phyloP scores from a whole-genome alignment of 2,113 vertebrate genomes.

The Centropus unirufus region DNA sequence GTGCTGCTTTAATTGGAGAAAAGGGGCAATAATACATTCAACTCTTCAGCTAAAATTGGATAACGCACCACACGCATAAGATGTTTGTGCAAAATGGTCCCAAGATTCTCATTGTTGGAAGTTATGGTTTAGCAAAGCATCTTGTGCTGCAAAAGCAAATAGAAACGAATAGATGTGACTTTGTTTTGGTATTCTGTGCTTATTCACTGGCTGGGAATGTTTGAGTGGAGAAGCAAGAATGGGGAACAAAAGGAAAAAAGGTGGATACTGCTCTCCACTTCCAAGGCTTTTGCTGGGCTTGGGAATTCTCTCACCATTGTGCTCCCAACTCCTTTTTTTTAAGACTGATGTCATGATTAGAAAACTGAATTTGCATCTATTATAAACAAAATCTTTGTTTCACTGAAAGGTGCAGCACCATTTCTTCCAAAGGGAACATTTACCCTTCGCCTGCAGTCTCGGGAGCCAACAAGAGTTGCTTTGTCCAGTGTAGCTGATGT shows the following conservation, averaged over 20 bases:
- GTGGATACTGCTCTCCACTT: neutral
- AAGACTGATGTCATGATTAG: neutral
- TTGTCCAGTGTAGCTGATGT: neutral
- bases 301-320: neutral
- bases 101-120: neutral
- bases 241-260: neutral
- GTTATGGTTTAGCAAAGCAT: neutral
- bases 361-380: neutral
- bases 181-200: neutral
- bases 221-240: neutral
- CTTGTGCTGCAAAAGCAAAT: neutral
- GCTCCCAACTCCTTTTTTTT: neutral
- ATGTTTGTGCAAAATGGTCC: neutral
- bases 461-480: neutral
- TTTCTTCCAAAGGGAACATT: neutral
- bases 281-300: neutral
- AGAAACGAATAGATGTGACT: neutral
- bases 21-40: neutral
- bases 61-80: fast-evolving
- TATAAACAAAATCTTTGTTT: neutral
- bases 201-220: neutral
- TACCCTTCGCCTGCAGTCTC: neutral
- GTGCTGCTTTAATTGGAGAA: fast-evolving
- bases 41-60: neutral
- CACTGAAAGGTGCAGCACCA: neutral